Evolutionary conservation across 1,140 invertebrate genomes (phyloP).

Genomic region (Bombus sylvicola): DNA sequence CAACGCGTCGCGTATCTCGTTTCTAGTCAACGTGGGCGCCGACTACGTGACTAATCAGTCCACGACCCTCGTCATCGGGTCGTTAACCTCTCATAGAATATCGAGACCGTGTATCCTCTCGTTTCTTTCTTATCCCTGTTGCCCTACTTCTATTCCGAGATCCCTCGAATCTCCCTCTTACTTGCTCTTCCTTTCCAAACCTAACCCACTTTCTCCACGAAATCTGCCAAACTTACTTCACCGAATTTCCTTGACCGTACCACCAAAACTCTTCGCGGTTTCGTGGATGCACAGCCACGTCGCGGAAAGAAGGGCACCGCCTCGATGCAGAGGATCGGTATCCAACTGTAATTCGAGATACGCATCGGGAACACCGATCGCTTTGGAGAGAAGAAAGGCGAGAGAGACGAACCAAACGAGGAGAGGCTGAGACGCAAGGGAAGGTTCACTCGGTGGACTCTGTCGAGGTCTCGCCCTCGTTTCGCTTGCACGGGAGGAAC

Average conservation of each 20-base stretch:
- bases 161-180: neutral
- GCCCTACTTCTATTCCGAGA: neutral
- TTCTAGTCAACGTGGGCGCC: conserved; percentile 61
- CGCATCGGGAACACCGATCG: conserved; percentile 21
- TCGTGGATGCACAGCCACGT: neutral
- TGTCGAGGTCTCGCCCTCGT: conserved; percentile 65
- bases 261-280: neutral
- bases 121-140: neutral
- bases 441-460: conserved; percentile 51
- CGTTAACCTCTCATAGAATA: conserved; percentile 48
- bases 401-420: neutral
- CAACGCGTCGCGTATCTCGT: conserved; percentile 55
- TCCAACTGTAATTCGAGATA: conserved; percentile 48
- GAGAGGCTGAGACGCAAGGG: neutral
- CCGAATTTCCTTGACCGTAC: neutral
- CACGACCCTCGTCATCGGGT: conserved; percentile 59
- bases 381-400: neutral
- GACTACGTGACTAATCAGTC: conserved; percentile 65
- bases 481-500: conserved; percentile 45
- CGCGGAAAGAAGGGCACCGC: neutral
- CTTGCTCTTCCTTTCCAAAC: neutral
- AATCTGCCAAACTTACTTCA: neutral
- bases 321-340: conserved; percentile 18
- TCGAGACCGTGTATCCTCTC: conserved; percentile 3
- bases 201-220: neutral